phyloP scores from a whole-genome alignment of 1,140 invertebrate species.

The Holcopasites calliopsidis region DNA sequence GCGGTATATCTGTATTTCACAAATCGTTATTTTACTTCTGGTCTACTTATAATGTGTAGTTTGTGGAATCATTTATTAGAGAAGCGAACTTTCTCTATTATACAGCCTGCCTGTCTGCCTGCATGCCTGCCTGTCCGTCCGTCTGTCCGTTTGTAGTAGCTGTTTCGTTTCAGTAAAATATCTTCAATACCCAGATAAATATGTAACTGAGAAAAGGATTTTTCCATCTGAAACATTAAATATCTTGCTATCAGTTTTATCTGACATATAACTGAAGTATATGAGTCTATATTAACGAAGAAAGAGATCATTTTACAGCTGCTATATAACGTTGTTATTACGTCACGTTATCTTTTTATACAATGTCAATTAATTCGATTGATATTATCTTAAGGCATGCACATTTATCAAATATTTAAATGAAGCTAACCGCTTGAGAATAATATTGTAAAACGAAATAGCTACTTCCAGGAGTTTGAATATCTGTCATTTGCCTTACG shows the following conservation, averaged over 20 bases:
- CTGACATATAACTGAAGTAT: no score
- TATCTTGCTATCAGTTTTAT: no score
- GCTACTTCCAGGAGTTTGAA: constrained; percentile 48
- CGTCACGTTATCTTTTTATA: neutral
- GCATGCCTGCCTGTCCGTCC: constrained; percentile 65
- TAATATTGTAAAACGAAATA: constrained; percentile 32
- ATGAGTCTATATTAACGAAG: no score
- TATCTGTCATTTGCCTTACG: constrained; percentile 35
- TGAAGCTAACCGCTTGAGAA: neutral
- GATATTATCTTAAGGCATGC: neutral
- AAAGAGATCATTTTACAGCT: neutral
- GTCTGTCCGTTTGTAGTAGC: constrained; percentile 64
- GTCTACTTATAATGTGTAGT: constrained; percentile 27
- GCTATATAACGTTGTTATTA: neutral
- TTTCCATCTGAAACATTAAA: neutral
- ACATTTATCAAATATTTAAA: neutral
- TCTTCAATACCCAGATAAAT: neutral
- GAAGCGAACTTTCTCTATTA: constrained; percentile 44
- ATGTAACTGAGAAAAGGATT: constrained; percentile 2
- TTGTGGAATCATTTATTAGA: constrained; percentile 31
- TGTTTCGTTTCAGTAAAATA: constrained; percentile 34
- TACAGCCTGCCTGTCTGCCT: constrained; percentile 62
- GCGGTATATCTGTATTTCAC: constrained; percentile 31
- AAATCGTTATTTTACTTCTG: constrained; percentile 34
- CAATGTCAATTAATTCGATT: neutral